Evolutionary conservation across 2,888 invertebrate species (phyloP).

Genomic region (Archips xylosteana): DNA sequence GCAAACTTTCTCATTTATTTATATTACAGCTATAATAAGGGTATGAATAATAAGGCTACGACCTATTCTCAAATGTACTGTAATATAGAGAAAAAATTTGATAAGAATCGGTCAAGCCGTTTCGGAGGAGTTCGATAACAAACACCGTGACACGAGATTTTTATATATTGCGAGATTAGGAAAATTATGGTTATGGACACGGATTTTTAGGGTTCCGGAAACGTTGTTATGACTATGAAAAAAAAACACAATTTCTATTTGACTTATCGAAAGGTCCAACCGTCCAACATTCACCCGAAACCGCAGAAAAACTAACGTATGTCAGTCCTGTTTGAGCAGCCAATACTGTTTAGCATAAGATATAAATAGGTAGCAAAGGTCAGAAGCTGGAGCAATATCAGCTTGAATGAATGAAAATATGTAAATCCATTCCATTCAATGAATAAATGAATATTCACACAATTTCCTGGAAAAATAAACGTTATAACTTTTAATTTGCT

Average conservation of each 20-base stretch:
- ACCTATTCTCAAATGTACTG: no score
- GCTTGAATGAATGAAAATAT: slow-evolving; percentile 17
- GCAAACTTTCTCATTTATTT: no score
- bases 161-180: no score
- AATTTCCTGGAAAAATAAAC: not conserved
- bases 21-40: no score
- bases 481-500: not conserved
- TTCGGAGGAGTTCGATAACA: no score
- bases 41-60: no score
- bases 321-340: not conserved
- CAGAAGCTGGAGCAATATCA: not conserved
- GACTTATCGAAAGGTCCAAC: not conserved
- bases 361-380: not conserved
- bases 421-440: not conserved
- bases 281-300: not conserved
- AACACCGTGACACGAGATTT: no score
- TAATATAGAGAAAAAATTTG: no score
- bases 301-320: not conserved
- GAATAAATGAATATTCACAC: slow-evolving; percentile 14
- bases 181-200: no score
- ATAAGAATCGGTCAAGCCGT: no score
- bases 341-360: slow-evolving; percentile 1
- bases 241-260: not conserved
- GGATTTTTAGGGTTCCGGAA: no score
- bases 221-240: no score